Percentiles rank a stretch among this genome's conserved stretches.
Conservation (phyloP, 2,113 vertebrate species). For the Mugil cephalus region DNA sequence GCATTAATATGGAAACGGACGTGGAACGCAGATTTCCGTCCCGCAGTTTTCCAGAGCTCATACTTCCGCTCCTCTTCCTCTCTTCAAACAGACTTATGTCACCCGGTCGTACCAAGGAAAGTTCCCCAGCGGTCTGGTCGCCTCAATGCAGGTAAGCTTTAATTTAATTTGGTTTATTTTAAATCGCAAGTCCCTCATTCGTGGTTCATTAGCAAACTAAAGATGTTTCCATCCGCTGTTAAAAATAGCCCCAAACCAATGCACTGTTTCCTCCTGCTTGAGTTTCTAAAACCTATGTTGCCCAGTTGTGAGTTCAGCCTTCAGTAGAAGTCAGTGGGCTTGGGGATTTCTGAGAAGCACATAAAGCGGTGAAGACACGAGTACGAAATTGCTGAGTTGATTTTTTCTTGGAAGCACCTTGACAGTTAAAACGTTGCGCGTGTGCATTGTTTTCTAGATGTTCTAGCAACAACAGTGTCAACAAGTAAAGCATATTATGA, state of each 20-base stretch:
- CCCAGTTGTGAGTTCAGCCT: too few species aligned
- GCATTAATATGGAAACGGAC: conserved; percentile 85
- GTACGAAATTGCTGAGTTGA: too few species aligned
- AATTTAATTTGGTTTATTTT: conserved; percentile 7
- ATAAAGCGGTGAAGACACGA: too few species aligned
- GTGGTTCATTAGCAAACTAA: not conserved
- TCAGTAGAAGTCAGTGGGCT: too few species aligned
- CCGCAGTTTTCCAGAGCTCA: conserved; percentile 83
- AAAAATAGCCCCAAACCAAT: not conserved
- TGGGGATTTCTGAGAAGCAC: too few species aligned
- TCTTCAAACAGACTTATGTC: conserved; percentile 85
- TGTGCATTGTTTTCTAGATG: too few species aligned
- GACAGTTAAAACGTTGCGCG: too few species aligned
- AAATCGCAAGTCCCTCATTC: not conserved
- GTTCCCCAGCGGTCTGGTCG: conserved; percentile 90
- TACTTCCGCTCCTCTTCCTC: conserved; percentile 83
- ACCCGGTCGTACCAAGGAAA: conserved; percentile 88
- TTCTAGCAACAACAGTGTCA: too few species aligned
- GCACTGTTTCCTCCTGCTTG: not conserved
- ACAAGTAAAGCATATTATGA: not conserved
- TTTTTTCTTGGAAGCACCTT: too few species aligned
- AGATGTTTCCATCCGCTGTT: not conserved
- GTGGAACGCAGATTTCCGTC: conserved; percentile 76
- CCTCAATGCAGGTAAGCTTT: conserved; percentile 89
- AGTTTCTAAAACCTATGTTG: not conserved